Percentiles rank a stretch among this genome's conserved stretches.
phyloP scores from a whole-genome alignment of 1,140 invertebrate genomes.

The Himalopsyche phryganea region DNA sequence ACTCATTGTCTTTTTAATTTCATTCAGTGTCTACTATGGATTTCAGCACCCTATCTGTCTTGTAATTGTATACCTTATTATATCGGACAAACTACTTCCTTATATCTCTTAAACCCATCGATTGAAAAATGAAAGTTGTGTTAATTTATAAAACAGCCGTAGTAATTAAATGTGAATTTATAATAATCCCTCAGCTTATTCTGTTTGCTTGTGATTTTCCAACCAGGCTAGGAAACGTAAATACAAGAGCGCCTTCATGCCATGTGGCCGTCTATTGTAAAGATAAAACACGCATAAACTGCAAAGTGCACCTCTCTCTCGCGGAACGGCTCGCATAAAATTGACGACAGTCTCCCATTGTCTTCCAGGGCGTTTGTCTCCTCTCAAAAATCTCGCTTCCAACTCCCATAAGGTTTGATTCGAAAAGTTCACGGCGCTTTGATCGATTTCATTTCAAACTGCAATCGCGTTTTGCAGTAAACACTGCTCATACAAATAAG shows the following conservation, averaged over 20 bases:
- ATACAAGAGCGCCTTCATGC: not conserved
- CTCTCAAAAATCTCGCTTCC: not conserved
- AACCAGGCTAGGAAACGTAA: not conserved
- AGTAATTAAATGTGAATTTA: no score
- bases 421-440: slow-evolving; percentile 2
- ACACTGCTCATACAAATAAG: not conserved
- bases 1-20: no score
- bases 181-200: no score
- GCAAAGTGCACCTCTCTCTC: slow-evolving; percentile 24
- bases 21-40: no score
- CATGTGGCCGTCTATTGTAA: slow-evolving; percentile 5
- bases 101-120: no score
- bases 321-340: slow-evolving; percentile 28
- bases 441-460: not conserved
- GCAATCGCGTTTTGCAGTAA: not conserved
- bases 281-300: slow-evolving; percentile 28
- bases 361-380: not conserved
- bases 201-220: no score
- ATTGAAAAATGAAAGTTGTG: no score
- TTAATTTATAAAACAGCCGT: no score
- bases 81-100: no score
- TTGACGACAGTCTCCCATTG: slow-evolving; percentile 2
- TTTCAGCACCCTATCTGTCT: no score
- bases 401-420: slow-evolving; percentile 4
- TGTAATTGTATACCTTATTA: no score